These are phyloP conservation scores for Pygoscelis antarcticus DNA, from an alignment of 2,113 vertebrate genomes.

Conservation along the genomic window DNA sequence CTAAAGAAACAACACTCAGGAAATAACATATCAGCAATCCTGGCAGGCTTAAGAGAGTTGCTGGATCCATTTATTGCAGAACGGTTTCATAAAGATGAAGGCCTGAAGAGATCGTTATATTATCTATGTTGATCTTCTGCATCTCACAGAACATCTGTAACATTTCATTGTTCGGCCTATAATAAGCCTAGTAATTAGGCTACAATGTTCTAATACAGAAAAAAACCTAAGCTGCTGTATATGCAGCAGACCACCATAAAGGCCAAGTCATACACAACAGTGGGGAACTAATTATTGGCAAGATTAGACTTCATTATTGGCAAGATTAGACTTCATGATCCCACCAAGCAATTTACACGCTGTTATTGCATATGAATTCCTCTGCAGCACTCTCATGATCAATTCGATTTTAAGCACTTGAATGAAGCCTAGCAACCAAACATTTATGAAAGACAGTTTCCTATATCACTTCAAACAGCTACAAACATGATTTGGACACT, in stretches of 20 bases:
- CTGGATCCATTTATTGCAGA: neutral
- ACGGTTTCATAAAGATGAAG: neutral
- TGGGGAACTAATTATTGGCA: neutral
- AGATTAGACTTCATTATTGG: neutral
- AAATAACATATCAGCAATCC: neutral
- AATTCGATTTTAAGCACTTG: neutral
- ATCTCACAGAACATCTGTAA: neutral
- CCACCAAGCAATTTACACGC: neutral
- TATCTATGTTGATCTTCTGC: neutral
- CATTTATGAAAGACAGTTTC: neutral
- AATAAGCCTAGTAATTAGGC: constrained; percentile 16
- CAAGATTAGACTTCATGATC: neutral
- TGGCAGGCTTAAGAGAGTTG: neutral
- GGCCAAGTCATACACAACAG: neutral
- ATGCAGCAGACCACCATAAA: neutral
- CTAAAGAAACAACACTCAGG: neutral
- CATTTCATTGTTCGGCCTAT: neutral
- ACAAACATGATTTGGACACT: neutral
- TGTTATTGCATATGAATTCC: neutral
- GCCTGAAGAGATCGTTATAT: neutral
- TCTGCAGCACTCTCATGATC: neutral
- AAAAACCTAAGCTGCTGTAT: neutral
- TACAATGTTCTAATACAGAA: neutral
- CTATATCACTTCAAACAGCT: neutral
- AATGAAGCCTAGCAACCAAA: neutral